phyloP scores from a whole-genome alignment of 1,140 invertebrate species.

The Drosophila insularis region DNA sequence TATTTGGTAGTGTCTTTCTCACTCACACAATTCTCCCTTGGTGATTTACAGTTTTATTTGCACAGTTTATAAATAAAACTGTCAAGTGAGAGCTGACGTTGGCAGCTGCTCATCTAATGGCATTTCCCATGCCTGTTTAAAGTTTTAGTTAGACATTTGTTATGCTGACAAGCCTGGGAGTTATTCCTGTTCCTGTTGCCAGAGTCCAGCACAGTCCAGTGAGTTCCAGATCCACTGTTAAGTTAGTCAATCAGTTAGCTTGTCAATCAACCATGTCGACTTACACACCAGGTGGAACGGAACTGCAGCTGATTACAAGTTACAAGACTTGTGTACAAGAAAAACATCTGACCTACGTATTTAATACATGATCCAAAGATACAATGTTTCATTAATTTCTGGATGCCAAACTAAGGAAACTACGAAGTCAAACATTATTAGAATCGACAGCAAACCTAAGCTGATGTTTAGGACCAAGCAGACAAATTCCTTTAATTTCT shows the following conservation, averaged over 20 bases:
- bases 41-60: constrained; percentile 78
- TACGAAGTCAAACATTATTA: no score
- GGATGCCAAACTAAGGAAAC: no score
- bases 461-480: no score
- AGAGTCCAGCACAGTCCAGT: constrained; percentile 15
- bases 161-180: constrained; percentile 32
- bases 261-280: constrained; percentile 39
- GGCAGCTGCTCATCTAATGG: constrained; percentile 69
- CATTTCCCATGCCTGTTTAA: constrained; percentile 55
- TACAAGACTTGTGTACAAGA: constrained; percentile 28
- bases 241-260: constrained; percentile 59
- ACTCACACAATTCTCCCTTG: constrained; percentile 13
- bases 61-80: constrained; percentile 78
- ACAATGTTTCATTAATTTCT: no score
- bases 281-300: constrained; percentile 52
- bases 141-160: constrained; percentile 46
- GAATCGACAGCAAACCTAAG: no score
- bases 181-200: background rate
- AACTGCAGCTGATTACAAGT: constrained; percentile 51
- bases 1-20: constrained; percentile 10
- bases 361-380: background rate
- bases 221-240: constrained; percentile 38
- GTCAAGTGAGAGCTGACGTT: constrained; percentile 63
- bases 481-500: no score
- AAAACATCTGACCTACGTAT: background rate